Evolutionary conservation across 2,888 invertebrate genomes (phyloP).

Genomic region (Apomyelois bistriatella): DNA sequence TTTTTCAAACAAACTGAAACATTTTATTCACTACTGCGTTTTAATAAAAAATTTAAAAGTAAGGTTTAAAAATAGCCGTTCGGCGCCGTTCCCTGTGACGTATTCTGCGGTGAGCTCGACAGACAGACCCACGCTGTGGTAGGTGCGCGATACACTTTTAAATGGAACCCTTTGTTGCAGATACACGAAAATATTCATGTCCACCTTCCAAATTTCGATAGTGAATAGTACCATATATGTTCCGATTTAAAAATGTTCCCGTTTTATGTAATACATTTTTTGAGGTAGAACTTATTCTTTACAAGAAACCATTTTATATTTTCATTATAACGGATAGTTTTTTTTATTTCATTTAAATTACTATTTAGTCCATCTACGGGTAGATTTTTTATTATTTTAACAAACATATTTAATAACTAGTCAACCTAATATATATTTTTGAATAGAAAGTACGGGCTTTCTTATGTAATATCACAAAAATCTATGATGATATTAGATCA

Average conservation of each 20-base stretch:
- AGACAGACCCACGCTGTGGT: constrained; percentile 62
- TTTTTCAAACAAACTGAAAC: not conserved
- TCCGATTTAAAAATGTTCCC: not conserved
- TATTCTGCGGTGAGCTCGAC: constrained; percentile 58
- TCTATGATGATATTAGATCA: no score
- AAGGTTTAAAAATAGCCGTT: constrained; percentile 32
- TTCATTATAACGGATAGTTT: no score
- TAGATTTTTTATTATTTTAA: no score
- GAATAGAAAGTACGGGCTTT: no score
- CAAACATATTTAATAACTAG: no score
- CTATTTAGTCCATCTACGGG: no score
- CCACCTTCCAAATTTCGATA: constrained; percentile 21
- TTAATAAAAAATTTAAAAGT: constrained; percentile 37
- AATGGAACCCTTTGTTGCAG: constrained; percentile 55
- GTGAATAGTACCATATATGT: not conserved
- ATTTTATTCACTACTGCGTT: not conserved
- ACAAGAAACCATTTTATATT: no score
- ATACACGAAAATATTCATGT: constrained; percentile 40
- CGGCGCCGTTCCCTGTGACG: constrained; percentile 38
- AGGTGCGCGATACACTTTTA: constrained; percentile 58
- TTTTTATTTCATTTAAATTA: no score
- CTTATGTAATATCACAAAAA: no score
- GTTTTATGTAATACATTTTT: not conserved
- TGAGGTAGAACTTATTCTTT: no score
- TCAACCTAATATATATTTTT: no score